A percentile compares a stretch with the other conserved stretches of the same genome.
Evolutionary conservation across 2,113 vertebrate species (phyloP).

Genomic region (Prietella phreatophila): DNA sequence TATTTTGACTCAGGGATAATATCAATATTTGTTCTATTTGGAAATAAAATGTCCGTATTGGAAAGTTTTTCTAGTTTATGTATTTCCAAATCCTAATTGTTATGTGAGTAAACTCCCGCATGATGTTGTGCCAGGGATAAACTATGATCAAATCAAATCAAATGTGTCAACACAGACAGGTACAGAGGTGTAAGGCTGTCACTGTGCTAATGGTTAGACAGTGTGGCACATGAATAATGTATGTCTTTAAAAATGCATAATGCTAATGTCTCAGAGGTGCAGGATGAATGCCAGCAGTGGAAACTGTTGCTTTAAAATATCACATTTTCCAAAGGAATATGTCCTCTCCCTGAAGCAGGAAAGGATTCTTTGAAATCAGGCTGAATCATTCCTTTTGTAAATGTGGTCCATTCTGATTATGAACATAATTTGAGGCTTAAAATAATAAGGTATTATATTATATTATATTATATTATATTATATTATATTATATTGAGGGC

Average conservation of each 20-base stretch:
- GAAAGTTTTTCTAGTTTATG: neutral
- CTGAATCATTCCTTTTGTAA: constrained; percentile 2
- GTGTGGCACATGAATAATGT: constrained; percentile 79
- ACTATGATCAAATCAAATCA: constrained; percentile 39
- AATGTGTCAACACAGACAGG: constrained; percentile 56
- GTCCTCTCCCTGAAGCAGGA: neutral
- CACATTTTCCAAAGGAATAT: constrained; percentile 4
- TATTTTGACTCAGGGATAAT: neutral
- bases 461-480: neutral
- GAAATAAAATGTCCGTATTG: neutral
- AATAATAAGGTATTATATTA: neutral
- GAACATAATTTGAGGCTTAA: neutral
- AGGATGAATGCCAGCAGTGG: constrained; percentile 70
- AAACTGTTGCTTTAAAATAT: constrained; percentile 59
- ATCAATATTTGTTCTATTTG: neutral
- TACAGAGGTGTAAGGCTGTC: constrained; percentile 69
- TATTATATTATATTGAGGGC: neutral
- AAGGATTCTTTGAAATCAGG: constrained; percentile 4
- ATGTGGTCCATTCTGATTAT: neutral
- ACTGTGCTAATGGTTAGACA: constrained; percentile 68
- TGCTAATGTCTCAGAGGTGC: constrained; percentile 72
- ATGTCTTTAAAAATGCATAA: constrained; percentile 76
- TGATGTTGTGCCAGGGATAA: constrained; percentile 22
- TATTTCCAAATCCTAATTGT: neutral
- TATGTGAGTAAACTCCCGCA: constrained; percentile 16